Evolutionary conservation across 2,888 invertebrate species (phyloP).

Genomic region (Eustalomyia histrio): DNA sequence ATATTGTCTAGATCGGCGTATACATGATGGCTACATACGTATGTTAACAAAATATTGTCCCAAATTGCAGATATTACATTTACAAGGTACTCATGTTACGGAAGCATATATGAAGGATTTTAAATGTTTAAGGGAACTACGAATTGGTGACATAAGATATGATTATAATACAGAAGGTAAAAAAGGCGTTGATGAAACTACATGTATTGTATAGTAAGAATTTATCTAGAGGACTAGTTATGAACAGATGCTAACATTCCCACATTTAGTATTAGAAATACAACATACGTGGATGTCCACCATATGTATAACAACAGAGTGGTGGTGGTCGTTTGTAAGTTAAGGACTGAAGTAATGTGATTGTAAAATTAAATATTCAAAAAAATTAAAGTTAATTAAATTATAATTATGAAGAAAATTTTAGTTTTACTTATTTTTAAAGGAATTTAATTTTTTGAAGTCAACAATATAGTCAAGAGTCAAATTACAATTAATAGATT

Average conservation of each 20-base stretch:
- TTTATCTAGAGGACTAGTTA: background rate
- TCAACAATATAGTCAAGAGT: too few species aligned
- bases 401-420: too few species aligned
- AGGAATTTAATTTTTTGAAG: too few species aligned
- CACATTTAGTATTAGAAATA: slow-evolving; percentile 2
- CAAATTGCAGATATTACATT: slow-evolving; percentile 43
- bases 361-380: background rate
- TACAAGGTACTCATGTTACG: slow-evolving; percentile 34
- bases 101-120: slow-evolving; percentile 51
- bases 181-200: background rate
- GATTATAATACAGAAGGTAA: background rate
- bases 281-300: background rate
- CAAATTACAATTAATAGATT: too few species aligned
- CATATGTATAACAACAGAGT: slow-evolving; percentile 41
- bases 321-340: slow-evolving; percentile 20
- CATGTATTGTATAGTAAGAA: background rate
- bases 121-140: background rate
- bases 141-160: background rate
- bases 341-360: background rate
- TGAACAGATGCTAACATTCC: slow-evolving; percentile 45
- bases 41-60: slow-evolving; percentile 57
- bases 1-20: slow-evolving; percentile 19
- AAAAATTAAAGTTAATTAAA: too few species aligned
- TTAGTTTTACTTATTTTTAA: too few species aligned
- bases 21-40: slow-evolving; percentile 52